Base-by-base conservation (phyloP, 2,888 invertebrate genomes). In the Agonopterix subpropinquella region DNA sequence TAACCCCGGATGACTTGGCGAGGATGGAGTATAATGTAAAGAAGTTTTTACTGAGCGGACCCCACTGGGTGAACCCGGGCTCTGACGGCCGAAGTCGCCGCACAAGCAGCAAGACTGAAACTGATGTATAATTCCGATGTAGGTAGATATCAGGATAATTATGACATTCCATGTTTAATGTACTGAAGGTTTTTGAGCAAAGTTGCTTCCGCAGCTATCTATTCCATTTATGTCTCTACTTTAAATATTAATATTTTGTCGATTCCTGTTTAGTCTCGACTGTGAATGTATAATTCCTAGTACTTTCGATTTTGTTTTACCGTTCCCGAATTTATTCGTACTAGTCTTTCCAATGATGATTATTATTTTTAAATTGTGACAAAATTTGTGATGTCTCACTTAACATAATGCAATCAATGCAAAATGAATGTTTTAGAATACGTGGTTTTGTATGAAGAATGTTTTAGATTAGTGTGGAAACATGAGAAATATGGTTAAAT, bases 11-110 rank as follows among this genome's bases (percentile, higher is more conserved):
- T 58, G 91, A 92, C 70, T 90, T 93, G 60, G 92, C 92, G 13
- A 90, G 93, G 69, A 93, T 93, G 93, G 93, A 93, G 69, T 92
- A 93, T 66, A 93, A 93, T 70, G 93, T 93, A n/a, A 93, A 93
- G 75, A 91, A 92, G 71, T 93, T 93, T 74, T 77, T 93, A 60
- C 84, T 93, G 68, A 92, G 92, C 50, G 89, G 89, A 2, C 81
- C 86, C 11, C 79, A 83, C 45, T 88, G 87, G 86, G 77, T 62
- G 28, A 75, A 74, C 51, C 69, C 79, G 1, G 74, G 62, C 11
- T 65, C 78, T 0, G 68, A 58, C 2, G 75, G 65, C 2, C 67
- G 85, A 42, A 85, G 83, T 64, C 80, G 89, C 10, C 81, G 87
- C 64, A 89, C 89, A 56, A 89, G 88, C 66, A 89, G 89, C 70